Evolutionary conservation across 1,140 invertebrate species (phyloP).

Genomic region (Mylabris phalerata): DNA sequence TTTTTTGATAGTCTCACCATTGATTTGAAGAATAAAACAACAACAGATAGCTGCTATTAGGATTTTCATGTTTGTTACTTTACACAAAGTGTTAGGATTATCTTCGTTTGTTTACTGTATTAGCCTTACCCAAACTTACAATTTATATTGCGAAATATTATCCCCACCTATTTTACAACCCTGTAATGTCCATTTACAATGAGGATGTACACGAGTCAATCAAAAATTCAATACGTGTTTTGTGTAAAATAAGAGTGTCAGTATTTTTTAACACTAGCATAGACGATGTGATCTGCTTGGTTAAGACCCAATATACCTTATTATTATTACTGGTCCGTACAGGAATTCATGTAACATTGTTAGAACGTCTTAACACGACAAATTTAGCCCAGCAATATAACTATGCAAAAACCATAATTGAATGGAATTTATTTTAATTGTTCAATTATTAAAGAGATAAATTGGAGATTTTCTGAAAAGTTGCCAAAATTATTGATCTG

Average conservation of each 20-base stretch:
- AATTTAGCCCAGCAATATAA: no score
- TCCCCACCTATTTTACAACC: conserved; percentile 22
- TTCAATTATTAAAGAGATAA: no score
- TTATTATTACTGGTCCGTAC: conserved; percentile 24
- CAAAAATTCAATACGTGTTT: conserved; percentile 27
- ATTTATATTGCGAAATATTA: conserved; percentile 25
- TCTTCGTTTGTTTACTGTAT: no score
- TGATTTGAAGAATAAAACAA: conserved; percentile 1
- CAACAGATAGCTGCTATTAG: neutral
- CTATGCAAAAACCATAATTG: no score
- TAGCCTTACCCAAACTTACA: neutral
- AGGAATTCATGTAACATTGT: conserved; percentile 15
- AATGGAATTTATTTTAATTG: no score
- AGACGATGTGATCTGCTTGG: conserved; percentile 27
- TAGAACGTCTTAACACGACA: conserved; percentile 1
- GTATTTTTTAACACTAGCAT: conserved; percentile 27
- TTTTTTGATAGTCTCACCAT: no score
- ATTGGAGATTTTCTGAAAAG: no score
- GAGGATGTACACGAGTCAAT: conserved; percentile 25
- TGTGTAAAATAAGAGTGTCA: conserved; percentile 28
- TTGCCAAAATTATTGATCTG: no score
- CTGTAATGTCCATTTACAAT: conserved; percentile 23
- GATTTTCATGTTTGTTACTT: conserved; percentile 3
- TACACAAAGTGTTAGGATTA: no score
- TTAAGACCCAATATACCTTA: conserved; percentile 19